A percentile compares a stretch with the other conserved stretches of the same genome.
Conservation (phyloP, 2,113 vertebrate species). For the Pampusana beccarii region DNA sequence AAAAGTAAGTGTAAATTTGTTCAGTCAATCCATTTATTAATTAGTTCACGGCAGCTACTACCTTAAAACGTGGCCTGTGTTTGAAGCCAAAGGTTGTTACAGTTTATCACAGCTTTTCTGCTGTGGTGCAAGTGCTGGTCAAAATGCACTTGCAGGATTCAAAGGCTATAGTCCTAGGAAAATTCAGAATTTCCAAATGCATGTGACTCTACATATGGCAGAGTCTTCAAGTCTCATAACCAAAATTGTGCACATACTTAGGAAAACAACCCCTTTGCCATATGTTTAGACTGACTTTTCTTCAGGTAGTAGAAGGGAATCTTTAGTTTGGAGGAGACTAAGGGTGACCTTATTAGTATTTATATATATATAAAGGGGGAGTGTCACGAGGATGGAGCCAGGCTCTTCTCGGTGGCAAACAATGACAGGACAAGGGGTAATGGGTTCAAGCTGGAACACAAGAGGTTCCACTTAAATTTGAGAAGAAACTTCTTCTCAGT, state of each 20-base stretch:
- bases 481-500: too few species aligned
- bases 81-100: neutral
- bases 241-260: neutral
- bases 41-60: constrained; percentile 16
- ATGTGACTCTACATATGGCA: neutral
- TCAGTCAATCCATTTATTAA: neutral
- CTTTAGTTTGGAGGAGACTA: too few species aligned
- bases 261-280: neutral
- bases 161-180: neutral
- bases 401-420: too few species aligned
- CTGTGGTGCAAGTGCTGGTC: neutral
- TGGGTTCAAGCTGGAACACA: too few species aligned
- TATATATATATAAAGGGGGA: too few species aligned
- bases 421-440: too few species aligned
- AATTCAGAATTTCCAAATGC: neutral
- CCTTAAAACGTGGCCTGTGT: constrained; percentile 40
- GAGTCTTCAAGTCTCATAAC: neutral
- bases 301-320: neutral
- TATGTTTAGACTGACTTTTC: neutral
- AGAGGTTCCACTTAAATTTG: too few species aligned
- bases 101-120: constrained; percentile 32
- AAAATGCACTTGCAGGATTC: constrained; percentile 31
- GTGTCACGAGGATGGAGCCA: too few species aligned
- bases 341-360: too few species aligned
- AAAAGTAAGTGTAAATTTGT: constrained; percentile 80